Evolutionary conservation across 2,888 invertebrate species (phyloP), one percentile per base, ranked within the genome.

Genomic region (Bellardia pandia): DNA sequence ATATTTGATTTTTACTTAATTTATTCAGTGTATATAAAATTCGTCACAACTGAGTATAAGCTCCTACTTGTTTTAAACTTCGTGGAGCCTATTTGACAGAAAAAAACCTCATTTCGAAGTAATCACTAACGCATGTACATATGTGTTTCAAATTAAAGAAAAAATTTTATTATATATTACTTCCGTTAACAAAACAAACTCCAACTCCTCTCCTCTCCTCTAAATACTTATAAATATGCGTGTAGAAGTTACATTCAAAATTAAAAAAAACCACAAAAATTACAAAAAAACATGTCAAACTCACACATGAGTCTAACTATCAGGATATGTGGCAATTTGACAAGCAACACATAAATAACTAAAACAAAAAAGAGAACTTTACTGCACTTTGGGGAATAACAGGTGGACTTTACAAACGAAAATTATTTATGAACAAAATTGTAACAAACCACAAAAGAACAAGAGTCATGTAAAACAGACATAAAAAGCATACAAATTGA

Each of bases 401-500:
- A 87, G 87, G 87, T 87, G 87, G 87, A 87, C 87, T 74, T 82
- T 62, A 45, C 53, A 82, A 48, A 62, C 14, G 45, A 80, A 80
- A 79, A 85, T 85, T 80, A 80, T 85, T 85, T 86, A 83, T 76
- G 78, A 74, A 76, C 42, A 56, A 75, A 68, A 30, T 56, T 74
- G 62, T 68, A 68, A 74, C 72, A 74, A 77, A 62, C 84, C 87
- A 69, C 87, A 87, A 69, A 80, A 74, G 71, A 71, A 77, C 83
- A 69, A 83, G 77, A 77, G 56, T 30, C 78, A 85, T 87, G 85
- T 68, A 53, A 81, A 78, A 77, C 58, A 37, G 33, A 64, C 56
- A 56, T n/a, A 74, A 75, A 83, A 82, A 82, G 85, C 85, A 82
- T 87, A 91, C 92, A 90, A 92, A 92, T 92, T 92, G 92, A 92